Base-by-base conservation (phyloP, 2,113 vertebrate species). In the Polypterus bichir region DNA sequence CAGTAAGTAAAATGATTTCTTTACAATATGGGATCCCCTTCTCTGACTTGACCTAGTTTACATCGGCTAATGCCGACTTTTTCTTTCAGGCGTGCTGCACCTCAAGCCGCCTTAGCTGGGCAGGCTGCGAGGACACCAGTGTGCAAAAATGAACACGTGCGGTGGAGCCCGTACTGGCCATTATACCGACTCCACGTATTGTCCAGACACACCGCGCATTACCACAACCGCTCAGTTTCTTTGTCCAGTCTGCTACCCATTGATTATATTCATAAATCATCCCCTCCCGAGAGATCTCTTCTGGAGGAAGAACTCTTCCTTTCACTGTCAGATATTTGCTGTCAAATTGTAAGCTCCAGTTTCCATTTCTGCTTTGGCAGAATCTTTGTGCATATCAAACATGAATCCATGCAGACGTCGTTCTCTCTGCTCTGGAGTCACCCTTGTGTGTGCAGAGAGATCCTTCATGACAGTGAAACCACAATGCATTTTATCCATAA, bases 381-480 rank as follows among this genome's bases (percentile, higher is more conserved):
- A 59, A 48, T 92, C 86, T 66, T 94, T 84, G 3, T 75, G 83
- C 47, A 98, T 89, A 54, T 78, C 83, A 5, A 52, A 58, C 5
- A 91, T 71, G 11, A 98, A 90, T 56, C 75, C 75, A 52, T 75
- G 79, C 2, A 98, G 84, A 65, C 92, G 87, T 0, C 49, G 67
- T 65, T 90, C 83, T 66, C 93, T 82, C 65, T 90, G 83, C 44
- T 92, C 89, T 1, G 95, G 94, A 0, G 70, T 71, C 59, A 98
- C 75, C 64, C 84, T 82, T 0, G 94, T 97, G 63, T 97, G 89
- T 2, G n/a, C 2, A 1, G 80, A 74, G 65, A 98, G 65, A 66
- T 96, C 93, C 44, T 83, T 97, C 94, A 97, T 98, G 69, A 96
- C 85, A 1, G 46, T 84, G 68, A 87, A 92, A 70, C 97, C 93